Base-by-base conservation (phyloP, 64 coral and sea anemone species). In the Anthopleura sola region DNA sequence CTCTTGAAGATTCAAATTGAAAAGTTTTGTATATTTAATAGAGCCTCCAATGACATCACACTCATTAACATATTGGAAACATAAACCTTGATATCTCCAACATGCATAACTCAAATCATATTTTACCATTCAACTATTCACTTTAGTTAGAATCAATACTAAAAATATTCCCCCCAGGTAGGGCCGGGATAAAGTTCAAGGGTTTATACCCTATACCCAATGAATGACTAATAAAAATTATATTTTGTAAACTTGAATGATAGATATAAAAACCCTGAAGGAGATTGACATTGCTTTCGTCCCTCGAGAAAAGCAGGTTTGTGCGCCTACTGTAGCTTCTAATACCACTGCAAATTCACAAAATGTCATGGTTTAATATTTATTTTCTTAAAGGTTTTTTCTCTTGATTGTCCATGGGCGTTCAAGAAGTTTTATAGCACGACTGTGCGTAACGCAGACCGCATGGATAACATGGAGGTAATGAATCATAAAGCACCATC, bases 281-380 rank as follows among this genome's bases (percentile, higher is more conserved):
- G 97, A 99, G 85, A 94, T 95, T n/a, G 93, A 99, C 68, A 99
- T 99, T 78, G 97, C 97, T 0, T 99, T 99, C 83, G 85, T 99
- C 16, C 97, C 97, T 33, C 91, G 86, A 57, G 97, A 99, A 60
- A 92, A 90, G 37, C 92, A 95, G 97, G 97, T 99, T 80, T 2
- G 37, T 49, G 12, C 31, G 4, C 21, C 0, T 82, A 26, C 23
- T 66, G 10, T 4, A 26, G 9, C 10, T 66, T 5, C 60, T 5
- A 34, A 36, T 71, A 32, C 2, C 28, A 34, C 13, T 31, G 11
- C 34, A 32, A 62, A 3, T 62, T 0, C 15, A 32, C 15, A 10
- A 14, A 28, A 34, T 14, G 1, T 71, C 16, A 71, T 32, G n/a
- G 66, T 23, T 6, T 75, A 38, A 34, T 7, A 32, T 2, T 86